phyloP scores from a whole-genome alignment of 2,888 invertebrate species.

The Hedya salicella region DNA sequence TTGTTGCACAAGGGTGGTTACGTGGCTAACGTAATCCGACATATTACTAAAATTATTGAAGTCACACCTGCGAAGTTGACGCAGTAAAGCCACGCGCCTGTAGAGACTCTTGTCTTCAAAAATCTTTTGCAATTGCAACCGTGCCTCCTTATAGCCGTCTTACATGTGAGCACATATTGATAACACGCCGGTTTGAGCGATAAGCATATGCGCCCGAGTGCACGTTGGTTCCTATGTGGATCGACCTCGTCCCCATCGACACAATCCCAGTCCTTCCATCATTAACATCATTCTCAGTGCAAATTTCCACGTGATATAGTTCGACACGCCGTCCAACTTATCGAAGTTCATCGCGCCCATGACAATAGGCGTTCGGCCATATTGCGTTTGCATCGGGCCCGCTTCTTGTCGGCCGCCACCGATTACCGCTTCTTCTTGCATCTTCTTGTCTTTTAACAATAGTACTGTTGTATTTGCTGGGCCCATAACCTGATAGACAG shows the following conservation, averaged over 20 bases:
- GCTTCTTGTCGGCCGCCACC: too few species aligned
- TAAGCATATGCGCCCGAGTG: not conserved
- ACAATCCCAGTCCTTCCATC: not conserved
- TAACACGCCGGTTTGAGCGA: not conserved
- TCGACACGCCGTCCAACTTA: not conserved
- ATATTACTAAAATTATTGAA: not conserved
- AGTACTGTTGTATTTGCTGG: too few species aligned
- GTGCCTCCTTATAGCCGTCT: not conserved
- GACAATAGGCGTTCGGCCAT: too few species aligned
- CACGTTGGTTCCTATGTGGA: not conserved
- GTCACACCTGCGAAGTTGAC: not conserved
- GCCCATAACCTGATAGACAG: too few species aligned
- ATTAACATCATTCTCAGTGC: not conserved
- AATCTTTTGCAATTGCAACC: too few species aligned
- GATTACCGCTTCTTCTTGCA: too few species aligned
- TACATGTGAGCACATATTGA: not conserved
- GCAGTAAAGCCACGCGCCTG: not conserved
- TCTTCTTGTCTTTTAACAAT: too few species aligned
- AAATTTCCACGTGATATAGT: conserved; percentile 11
- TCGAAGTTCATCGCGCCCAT: too few species aligned
- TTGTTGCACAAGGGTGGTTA: not conserved
- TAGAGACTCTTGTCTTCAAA: conserved; percentile 8
- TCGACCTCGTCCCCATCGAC: not conserved
- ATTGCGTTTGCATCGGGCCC: too few species aligned
- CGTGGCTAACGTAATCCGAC: not conserved